Evolutionary conservation across 2,888 invertebrate species (phyloP).

Genomic region (Acanthosoma haemorrhoidale): DNA sequence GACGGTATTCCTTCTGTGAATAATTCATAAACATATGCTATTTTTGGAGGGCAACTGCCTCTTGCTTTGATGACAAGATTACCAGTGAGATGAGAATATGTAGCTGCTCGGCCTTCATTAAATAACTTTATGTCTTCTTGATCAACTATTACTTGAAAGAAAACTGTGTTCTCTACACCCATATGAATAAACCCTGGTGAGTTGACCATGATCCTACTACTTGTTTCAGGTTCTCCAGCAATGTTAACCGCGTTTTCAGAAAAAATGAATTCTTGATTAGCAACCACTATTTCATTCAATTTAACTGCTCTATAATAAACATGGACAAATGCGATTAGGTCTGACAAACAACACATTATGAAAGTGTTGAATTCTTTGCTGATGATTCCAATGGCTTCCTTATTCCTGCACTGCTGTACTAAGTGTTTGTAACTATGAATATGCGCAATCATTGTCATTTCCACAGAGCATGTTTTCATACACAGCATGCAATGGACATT

Average conservation of each 20-base stretch:
- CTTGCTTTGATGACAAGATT: background rate
- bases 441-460: background rate
- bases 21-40: background rate
- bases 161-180: background rate
- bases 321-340: background rate
- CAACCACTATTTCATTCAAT: background rate
- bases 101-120: background rate
- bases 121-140: background rate
- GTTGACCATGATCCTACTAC: background rate
- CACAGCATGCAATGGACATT: background rate
- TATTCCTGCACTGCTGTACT: background rate
- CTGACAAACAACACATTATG: background rate
- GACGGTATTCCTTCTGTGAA: background rate
- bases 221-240: background rate
- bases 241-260: background rate
- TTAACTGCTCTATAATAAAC: background rate
- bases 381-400: background rate
- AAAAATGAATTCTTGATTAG: background rate
- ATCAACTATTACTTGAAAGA: background rate
- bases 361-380: background rate
- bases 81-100: constrained; percentile 1
- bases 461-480: background rate
- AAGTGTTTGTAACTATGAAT: background rate
- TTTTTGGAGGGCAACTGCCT: background rate
- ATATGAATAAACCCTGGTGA: background rate